These are phyloP conservation scores for Cryptus viduatorius DNA, from an alignment of 2,888 invertebrate genomes.

Conservation along the genomic window DNA sequence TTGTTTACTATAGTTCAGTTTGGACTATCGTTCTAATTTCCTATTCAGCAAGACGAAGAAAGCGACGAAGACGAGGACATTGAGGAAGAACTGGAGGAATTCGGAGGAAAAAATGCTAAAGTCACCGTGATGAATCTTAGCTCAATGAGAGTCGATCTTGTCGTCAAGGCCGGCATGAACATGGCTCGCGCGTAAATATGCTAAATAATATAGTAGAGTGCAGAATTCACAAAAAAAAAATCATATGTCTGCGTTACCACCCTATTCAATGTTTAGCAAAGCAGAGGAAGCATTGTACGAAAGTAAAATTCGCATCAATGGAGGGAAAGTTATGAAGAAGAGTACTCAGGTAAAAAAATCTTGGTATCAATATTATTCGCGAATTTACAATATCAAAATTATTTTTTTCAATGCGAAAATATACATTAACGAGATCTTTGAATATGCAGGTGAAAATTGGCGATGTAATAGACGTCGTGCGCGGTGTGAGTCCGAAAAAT, in stretches of 20 bases:
- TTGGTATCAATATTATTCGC: slow-evolving; percentile 11
- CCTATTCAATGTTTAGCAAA: slow-evolving; percentile 87
- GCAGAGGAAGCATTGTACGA: slow-evolving; percentile 93
- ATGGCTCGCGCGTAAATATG: slow-evolving; percentile 90
- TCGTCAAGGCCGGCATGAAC: slow-evolving; percentile 90
- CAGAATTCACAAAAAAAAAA: background rate
- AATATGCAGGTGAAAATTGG: slow-evolving; percentile 87
- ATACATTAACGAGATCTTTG: slow-evolving; percentile 9
- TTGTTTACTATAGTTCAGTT: background rate
- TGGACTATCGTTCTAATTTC: background rate
- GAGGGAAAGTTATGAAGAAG: slow-evolving; percentile 91
- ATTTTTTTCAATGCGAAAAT: background rate
- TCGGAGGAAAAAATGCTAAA: slow-evolving; percentile 88
- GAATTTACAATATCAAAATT: background rate
- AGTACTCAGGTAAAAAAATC: slow-evolving; percentile 87
- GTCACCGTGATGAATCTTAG: slow-evolving; percentile 88
- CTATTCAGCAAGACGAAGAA: slow-evolving; percentile 74
- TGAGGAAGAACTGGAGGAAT: slow-evolving; percentile 85
- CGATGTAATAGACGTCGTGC: slow-evolving; percentile 93
- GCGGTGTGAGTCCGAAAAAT: slow-evolving; percentile 89
- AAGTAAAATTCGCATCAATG: slow-evolving; percentile 92
- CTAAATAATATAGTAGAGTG: background rate
- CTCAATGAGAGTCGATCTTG: slow-evolving; percentile 90
- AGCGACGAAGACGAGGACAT: slow-evolving; percentile 85
- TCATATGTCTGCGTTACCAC: slow-evolving; percentile 23